A percentile compares a stretch with the other conserved stretches of the same genome.
These are phyloP conservation scores for Cephonodes hylas DNA, from an alignment of 2,888 invertebrate species.

Conservation along the genomic window DNA sequence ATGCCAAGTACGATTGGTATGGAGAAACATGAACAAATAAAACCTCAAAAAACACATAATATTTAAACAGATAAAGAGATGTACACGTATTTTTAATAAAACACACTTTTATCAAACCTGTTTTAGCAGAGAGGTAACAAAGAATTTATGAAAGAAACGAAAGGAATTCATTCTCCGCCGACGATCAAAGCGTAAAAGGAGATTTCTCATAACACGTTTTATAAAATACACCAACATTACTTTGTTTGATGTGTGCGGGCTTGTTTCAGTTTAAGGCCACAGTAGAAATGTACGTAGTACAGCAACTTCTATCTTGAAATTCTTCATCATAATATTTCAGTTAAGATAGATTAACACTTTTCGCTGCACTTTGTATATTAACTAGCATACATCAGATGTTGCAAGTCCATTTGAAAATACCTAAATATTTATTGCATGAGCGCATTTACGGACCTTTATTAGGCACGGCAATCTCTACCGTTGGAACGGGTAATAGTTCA, in stretches of 20 bases:
- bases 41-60: neutral
- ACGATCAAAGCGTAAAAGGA: slow-evolving; percentile 32
- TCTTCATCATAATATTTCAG: no score
- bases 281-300: slow-evolving; percentile 2
- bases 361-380: no score
- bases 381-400: no score
- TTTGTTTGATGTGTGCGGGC: slow-evolving; percentile 33
- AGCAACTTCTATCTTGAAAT: neutral
- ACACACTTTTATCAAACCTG: neutral
- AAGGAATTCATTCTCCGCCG: slow-evolving; percentile 23
- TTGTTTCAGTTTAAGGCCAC: slow-evolving; percentile 26
- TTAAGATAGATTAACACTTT: no score
- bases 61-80: neutral
- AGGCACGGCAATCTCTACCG: no score
- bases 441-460: no score
- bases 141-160: slow-evolving; percentile 29
- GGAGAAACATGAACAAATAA: neutral
- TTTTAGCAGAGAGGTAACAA: slow-evolving; percentile 5
- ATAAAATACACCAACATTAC: slow-evolving; percentile 35
- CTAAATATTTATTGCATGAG: no score
- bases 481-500: no score
- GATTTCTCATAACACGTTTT: slow-evolving; percentile 34
- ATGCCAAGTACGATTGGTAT: neutral
- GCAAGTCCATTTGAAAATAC: no score
- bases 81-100: neutral